phyloP scores from a whole-genome alignment of 2,113 vertebrate species.

The Artemisiospiza belli region DNA sequence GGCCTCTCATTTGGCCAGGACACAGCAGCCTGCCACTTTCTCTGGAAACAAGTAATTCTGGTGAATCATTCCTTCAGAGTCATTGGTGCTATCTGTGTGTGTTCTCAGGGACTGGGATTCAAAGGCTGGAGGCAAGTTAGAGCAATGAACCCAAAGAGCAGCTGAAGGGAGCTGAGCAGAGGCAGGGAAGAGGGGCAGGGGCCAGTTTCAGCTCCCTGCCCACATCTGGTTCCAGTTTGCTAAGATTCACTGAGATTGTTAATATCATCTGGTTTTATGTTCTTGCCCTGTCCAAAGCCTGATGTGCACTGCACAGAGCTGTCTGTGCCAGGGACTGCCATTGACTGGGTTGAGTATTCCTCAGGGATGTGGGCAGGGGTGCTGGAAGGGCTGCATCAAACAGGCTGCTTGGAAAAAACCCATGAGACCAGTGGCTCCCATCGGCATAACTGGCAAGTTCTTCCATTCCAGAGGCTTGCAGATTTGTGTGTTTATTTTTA shows the following conservation, averaged over 20 bases:
- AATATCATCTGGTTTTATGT: neutral
- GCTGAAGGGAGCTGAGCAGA: neutral
- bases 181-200: neutral
- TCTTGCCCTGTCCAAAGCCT: neutral
- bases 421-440: accelerated
- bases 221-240: neutral
- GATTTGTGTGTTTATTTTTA: neutral
- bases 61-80: neutral
- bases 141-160: neutral
- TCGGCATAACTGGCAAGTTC: neutral
- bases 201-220: accelerated
- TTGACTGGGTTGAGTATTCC: neutral
- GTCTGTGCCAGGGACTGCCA: neutral
- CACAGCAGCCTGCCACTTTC: neutral
- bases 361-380: neutral
- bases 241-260: neutral
- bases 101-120: neutral
- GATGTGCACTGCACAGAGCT: accelerated
- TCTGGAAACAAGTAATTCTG: neutral
- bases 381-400: neutral
- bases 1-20: neutral
- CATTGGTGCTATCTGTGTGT: neutral
- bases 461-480: neutral
- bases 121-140: neutral
- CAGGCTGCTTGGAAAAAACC: neutral